A percentile compares a stretch with the other conserved stretches of the same genome.
phyloP scores from a whole-genome alignment of 2,888 invertebrate genomes.

The Mycalesis mineus region DNA sequence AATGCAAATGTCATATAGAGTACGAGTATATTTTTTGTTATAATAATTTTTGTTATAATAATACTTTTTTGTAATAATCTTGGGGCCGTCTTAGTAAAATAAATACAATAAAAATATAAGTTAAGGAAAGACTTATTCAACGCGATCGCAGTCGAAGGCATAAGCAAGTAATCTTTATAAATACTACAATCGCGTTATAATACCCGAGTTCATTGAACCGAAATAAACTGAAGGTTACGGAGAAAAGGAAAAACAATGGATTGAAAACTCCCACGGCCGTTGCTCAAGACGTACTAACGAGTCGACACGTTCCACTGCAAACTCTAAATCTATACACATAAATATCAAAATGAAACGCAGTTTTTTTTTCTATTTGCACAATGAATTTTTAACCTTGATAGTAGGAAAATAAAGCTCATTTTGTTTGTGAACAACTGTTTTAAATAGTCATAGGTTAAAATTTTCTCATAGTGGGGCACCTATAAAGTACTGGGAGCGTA shows the following conservation, averaged over 20 bases:
- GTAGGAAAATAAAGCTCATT: neutral
- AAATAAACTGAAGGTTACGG: slow-evolving; percentile 54
- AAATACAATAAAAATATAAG: too few relatives aligned
- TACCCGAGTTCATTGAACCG: slow-evolving; percentile 50
- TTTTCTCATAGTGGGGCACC: slow-evolving; percentile 15
- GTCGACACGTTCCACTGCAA: slow-evolving; percentile 4
- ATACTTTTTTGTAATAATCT: too few relatives aligned
- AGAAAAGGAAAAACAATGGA: slow-evolving; percentile 57
- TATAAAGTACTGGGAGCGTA: slow-evolving; percentile 7
- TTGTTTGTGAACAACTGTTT: neutral
- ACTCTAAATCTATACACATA: neutral
- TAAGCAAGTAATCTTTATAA: neutral
- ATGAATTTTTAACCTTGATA: neutral
- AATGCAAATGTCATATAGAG: too few relatives aligned
- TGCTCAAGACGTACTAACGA: slow-evolving; percentile 35
- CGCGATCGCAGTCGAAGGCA: too few relatives aligned
- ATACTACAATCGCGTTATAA: neutral
- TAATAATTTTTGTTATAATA: too few relatives aligned
- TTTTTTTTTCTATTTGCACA: neutral
- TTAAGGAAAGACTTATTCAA: too few relatives aligned
- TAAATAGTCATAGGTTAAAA: slow-evolving; percentile 4
- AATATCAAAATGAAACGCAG: slow-evolving; percentile 4
- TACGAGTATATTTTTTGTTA: too few relatives aligned
- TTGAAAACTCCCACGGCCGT: slow-evolving; percentile 54
- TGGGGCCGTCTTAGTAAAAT: too few relatives aligned